These are phyloP conservation scores for Gymnosoma rotundatum DNA, from an alignment of 2,888 invertebrate genomes.

Conservation along the genomic window DNA sequence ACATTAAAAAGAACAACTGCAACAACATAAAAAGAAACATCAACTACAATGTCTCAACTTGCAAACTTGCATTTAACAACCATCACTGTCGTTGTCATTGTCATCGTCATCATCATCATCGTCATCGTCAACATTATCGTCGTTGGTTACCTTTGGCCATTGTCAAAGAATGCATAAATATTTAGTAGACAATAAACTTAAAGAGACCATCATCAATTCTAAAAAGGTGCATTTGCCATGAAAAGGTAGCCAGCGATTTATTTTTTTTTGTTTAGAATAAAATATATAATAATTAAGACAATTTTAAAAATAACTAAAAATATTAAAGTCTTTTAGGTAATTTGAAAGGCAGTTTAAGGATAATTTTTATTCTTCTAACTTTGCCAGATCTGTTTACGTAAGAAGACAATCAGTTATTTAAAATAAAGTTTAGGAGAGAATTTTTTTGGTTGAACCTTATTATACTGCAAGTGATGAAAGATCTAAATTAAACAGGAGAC, in stretches of 20 bases:
- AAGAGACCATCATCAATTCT: slow-evolving; percentile 39
- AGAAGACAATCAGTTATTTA: too few relatives aligned
- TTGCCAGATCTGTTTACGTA: too few relatives aligned
- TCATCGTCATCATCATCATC: slow-evolving; percentile 32
- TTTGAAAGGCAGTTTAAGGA: neutral
- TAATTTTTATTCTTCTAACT: neutral
- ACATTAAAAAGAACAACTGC: slow-evolving; percentile 30
- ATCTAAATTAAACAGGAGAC: too few relatives aligned
- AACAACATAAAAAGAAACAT: slow-evolving; percentile 38
- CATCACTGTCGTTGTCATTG: slow-evolving; percentile 35
- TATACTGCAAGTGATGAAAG: too few relatives aligned
- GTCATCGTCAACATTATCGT: slow-evolving; percentile 24
- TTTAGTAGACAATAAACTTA: slow-evolving; percentile 42
- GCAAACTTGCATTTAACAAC: slow-evolving; percentile 66
- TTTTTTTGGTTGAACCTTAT: too few relatives aligned
- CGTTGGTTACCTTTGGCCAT: slow-evolving; percentile 35
- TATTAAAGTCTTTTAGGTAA: slow-evolving; percentile 13
- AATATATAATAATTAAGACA: neutral
- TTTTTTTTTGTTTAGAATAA: slow-evolving; percentile 9
- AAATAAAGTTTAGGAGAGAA: too few relatives aligned
- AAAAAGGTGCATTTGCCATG: slow-evolving; percentile 21
- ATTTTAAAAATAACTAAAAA: neutral
- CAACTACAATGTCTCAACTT: slow-evolving; percentile 67
- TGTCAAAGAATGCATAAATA: slow-evolving; percentile 44
- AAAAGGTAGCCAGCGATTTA: neutral